Conservation (phyloP, 92 coral and sea anemone species). For the Scolanthus callimorphus region DNA sequence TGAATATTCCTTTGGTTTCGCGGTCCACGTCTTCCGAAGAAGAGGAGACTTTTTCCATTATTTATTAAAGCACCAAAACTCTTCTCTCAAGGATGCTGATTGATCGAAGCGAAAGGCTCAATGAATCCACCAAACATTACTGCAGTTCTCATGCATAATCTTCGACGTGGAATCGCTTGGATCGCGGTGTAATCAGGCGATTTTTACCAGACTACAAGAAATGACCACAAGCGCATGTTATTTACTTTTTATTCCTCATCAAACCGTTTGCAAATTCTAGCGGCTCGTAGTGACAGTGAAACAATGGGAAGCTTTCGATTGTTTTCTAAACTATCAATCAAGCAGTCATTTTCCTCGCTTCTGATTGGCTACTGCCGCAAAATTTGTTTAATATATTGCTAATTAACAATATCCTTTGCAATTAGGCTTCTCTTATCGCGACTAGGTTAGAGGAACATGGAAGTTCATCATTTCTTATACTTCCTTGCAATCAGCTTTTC, state of each 20-base stretch:
- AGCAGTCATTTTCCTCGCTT: slow-evolving; percentile 41
- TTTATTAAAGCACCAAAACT: slow-evolving; percentile 54
- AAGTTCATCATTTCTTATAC: slow-evolving; percentile 39
- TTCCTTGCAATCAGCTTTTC: slow-evolving; percentile 12
- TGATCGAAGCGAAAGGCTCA: neutral
- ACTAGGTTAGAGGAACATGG: slow-evolving; percentile 57
- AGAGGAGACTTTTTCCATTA: slow-evolving; percentile 56
- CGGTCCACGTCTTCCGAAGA: slow-evolving; percentile 14
- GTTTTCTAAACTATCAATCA: slow-evolving; percentile 82
- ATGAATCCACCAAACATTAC: neutral
- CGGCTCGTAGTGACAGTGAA: slow-evolving; percentile 55
- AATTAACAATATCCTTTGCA: slow-evolving; percentile 87
- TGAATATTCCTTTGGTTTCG: slow-evolving; percentile 26
- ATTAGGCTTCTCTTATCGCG: slow-evolving; percentile 63
- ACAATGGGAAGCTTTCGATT: slow-evolving; percentile 62
- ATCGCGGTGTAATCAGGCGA: neutral
- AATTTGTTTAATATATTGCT: slow-evolving; percentile 93
- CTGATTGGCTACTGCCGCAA: slow-evolving; percentile 67
- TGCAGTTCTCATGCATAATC: neutral
- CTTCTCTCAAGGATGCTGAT: slow-evolving; percentile 9
- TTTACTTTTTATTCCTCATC: neutral
- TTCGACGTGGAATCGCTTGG: neutral
- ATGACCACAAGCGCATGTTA: neutral
- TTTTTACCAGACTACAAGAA: neutral
- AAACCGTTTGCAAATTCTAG: slow-evolving; percentile 66